phyloP scores from a whole-genome alignment of 2,113 vertebrate species.

The Ammodytes marinus region DNA sequence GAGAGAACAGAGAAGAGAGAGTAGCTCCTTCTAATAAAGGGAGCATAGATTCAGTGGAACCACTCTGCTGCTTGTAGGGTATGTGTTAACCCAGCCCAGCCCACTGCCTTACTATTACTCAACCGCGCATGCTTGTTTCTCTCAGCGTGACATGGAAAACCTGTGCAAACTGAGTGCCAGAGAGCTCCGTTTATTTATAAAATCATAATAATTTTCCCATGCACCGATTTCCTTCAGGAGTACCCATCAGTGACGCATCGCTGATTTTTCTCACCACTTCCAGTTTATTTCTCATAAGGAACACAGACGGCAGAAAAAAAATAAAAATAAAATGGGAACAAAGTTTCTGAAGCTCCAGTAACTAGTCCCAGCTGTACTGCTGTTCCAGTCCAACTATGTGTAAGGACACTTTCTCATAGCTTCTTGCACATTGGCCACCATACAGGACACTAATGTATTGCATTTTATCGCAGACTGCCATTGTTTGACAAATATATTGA shows the following conservation, averaged over 20 bases:
- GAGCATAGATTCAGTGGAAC: background rate
- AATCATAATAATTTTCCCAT: background rate
- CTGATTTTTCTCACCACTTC: too few species aligned
- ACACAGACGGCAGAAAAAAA: background rate
- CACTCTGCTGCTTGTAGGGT: background rate
- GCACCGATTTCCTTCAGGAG: background rate
- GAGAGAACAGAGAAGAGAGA: background rate
- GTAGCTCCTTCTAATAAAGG: background rate
- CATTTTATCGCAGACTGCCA: too few species aligned
- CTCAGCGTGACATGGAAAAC: slow-evolving; percentile 7
- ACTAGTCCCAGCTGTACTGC: background rate
- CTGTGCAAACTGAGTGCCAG: background rate
- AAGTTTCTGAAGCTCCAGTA: background rate
- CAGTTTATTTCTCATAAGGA: background rate
- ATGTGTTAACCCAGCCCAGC: slow-evolving; percentile 14
- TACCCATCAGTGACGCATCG: too few species aligned
- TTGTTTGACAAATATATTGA: too few species aligned
- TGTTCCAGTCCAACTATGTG: background rate
- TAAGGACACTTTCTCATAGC: background rate
- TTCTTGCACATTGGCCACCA: background rate
- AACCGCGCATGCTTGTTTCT: background rate
- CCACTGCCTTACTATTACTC: background rate
- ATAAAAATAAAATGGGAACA: background rate
- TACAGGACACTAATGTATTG: background rate
- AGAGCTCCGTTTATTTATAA: slow-evolving; percentile 6